Evolutionary conservation across 2,113 vertebrate species (phyloP), one percentile per base, ranked within the genome.

Genomic region (Pseudorectes ferrugineus): DNA sequence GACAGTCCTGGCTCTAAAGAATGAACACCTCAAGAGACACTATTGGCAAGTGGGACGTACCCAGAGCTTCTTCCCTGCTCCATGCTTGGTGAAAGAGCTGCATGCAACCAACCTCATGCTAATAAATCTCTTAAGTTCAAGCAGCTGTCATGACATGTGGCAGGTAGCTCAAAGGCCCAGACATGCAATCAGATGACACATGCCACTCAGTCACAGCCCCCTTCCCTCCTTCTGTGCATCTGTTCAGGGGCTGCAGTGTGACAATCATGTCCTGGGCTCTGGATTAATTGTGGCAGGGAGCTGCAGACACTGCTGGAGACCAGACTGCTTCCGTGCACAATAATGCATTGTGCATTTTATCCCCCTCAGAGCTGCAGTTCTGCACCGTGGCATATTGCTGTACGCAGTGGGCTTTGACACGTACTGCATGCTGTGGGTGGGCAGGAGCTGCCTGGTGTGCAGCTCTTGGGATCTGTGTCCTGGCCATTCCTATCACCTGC

Each of bases 121-220:
- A 91, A 59, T 62, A 93, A 45, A 82, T 66, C 42, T 86, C 52
- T 55, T 38, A 46, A 68, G 13, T 70, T 88, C 57, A 57, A 90
- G 79, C 54, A 91, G 81, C n/a, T 74, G 46, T 57, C 33, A 42
- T 43, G 35, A 87, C 45, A 59, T 24, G 21, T 45, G 40, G 65
- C 79, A 85, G 24, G 57, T 72, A 82, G 57, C 42, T 72, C 3
- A 24, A 90, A 94, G n/a, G 61, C 74, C 26, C 49, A 88, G 38
- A 93, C 25, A 57, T 15, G n/a, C 68, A 78, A 65, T 36, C 75
- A 92, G 79, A 86, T 79, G 74, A 87, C 76, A 92, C 52, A 85
- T 55, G 46, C 43, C n/a, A 76, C 31, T 52, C 72, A 79, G 35
- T 48, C 76, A 54, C 28, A 92, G 65, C 33, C 82, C 42, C 33